Conservation (phyloP, 1,140 invertebrate species). For the Dolichoris vasculosae region DNA sequence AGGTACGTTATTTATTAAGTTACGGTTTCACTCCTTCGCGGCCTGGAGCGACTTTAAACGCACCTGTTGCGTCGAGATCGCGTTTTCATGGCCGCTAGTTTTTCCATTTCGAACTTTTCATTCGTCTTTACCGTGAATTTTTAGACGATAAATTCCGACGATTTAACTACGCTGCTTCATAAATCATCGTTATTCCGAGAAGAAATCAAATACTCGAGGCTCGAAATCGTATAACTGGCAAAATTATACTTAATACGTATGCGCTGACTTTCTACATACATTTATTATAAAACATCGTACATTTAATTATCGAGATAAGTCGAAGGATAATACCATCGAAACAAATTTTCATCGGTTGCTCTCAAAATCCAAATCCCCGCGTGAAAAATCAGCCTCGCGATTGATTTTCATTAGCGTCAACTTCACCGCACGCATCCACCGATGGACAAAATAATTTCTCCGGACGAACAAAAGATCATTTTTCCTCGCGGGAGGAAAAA, state of each 20-base stretch:
- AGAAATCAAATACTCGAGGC: constrained; percentile 8
- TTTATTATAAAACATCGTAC: background rate
- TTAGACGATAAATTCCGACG: background rate
- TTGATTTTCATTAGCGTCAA: constrained; percentile 10
- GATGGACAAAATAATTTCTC: constrained; percentile 39
- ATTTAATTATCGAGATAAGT: background rate
- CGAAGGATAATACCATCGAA: too few relatives aligned
- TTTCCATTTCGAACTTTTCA: constrained; percentile 7
- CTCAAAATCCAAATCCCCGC: background rate
- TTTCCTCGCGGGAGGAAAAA: constrained; percentile 32
- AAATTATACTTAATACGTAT: background rate
- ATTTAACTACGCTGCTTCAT: background rate
- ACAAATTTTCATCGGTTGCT: too few relatives aligned
- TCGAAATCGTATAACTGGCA: background rate
- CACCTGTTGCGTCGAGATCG: constrained; percentile 34
- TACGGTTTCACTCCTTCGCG: constrained; percentile 20
- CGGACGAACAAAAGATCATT: constrained; percentile 42
- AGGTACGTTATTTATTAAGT: constrained; percentile 38
- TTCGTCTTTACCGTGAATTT: background rate
- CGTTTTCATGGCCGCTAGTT: background rate
- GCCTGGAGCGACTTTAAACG: background rate
- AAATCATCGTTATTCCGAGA: constrained; percentile 1
- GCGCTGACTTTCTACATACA: background rate
- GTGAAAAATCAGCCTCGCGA: background rate
- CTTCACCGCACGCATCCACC: background rate